These are phyloP conservation scores for Coluber constrictor DNA, from an alignment of 2,797 vertebrate species.

Conservation along the genomic window DNA sequence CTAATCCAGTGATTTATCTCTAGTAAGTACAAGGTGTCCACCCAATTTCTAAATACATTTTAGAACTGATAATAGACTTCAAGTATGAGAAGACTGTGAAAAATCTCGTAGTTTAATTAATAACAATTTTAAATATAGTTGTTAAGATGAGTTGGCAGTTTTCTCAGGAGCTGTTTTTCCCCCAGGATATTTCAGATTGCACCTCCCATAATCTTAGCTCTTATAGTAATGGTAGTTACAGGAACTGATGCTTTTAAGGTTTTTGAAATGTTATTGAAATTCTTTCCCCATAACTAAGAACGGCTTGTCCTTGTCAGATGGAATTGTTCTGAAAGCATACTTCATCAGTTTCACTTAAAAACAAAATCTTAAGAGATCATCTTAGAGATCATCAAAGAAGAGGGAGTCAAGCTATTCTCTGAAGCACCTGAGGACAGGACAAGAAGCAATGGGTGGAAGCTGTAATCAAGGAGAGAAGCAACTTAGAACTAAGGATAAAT, in stretches of 20 bases:
- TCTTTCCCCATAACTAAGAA: too few species aligned
- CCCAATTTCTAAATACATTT: background rate
- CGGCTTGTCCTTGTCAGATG: too few species aligned
- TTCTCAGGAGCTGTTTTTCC: background rate
- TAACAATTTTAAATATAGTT: background rate
- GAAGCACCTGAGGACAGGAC: too few species aligned
- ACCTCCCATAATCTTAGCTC: background rate
- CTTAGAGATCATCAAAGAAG: too few species aligned
- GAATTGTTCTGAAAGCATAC: too few species aligned
- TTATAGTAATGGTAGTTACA: background rate
- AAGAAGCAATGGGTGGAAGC: too few species aligned
- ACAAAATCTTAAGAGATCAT: too few species aligned
- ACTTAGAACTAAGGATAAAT: too few species aligned
- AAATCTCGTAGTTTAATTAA: background rate
- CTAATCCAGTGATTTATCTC: background rate
- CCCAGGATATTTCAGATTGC: background rate
- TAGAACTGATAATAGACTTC: background rate
- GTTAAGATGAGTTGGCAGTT: background rate
- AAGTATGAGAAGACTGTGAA: background rate
- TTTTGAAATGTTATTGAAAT: too few species aligned
- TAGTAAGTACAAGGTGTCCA: background rate
- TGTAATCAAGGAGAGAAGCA: too few species aligned
- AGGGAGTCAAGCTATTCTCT: too few species aligned
- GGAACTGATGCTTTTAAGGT: background rate
- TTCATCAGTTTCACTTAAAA: too few species aligned